These are phyloP conservation scores for Spodoptera picta DNA, from an alignment of 2,888 invertebrate genomes.

Conservation along the genomic window DNA sequence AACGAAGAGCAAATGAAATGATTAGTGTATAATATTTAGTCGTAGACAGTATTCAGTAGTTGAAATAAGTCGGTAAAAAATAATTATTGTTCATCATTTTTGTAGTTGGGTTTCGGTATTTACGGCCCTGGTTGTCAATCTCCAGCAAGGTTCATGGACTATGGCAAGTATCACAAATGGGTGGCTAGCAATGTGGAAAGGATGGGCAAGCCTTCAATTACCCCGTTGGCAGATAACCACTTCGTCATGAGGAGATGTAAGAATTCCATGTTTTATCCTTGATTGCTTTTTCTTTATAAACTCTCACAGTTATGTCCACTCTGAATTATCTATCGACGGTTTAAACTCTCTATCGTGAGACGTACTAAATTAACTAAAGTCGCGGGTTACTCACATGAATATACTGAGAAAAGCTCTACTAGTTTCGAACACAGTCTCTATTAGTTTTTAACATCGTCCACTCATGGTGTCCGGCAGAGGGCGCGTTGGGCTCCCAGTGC, in stretches of 20 bases:
- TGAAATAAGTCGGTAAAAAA: too few species aligned
- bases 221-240: constrained; percentile 59
- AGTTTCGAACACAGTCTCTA: too few species aligned
- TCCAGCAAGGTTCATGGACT: constrained; percentile 71
- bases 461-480: too few species aligned
- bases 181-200: constrained; percentile 57
- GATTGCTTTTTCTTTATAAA: too few species aligned
- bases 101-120: constrained; percentile 70
- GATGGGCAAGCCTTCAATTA: constrained; percentile 67
- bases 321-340: too few species aligned
- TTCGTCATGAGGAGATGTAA: constrained; percentile 66
- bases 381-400: too few species aligned
- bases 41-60: background rate
- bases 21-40: background rate
- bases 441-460: too few species aligned
- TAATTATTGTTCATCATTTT: background rate
- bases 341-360: too few species aligned
- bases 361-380: too few species aligned
- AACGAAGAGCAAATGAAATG: background rate
- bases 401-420: too few species aligned
- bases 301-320: too few species aligned
- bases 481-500: too few species aligned
- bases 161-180: constrained; percentile 65
- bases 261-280: background rate
- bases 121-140: constrained; percentile 70